Conservation (phyloP, 2,888 invertebrate genomes). For the Sarcophaga subvicina region DNA sequence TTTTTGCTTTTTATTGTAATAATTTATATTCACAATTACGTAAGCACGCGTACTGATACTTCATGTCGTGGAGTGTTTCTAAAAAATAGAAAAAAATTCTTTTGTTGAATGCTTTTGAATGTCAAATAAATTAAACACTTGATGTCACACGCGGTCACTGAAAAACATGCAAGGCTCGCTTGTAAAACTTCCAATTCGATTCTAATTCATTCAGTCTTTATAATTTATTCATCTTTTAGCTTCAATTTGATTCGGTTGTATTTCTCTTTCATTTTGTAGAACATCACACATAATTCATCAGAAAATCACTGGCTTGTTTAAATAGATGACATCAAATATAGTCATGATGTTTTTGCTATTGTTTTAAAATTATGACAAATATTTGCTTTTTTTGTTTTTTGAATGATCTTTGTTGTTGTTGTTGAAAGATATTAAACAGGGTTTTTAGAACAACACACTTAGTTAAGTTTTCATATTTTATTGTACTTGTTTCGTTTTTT, state of each 20-base stretch:
- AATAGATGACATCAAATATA: constrained; percentile 45
- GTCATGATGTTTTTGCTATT: neutral
- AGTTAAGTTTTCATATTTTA: neutral
- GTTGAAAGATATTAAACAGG: constrained; percentile 3
- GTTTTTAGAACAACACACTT: constrained; percentile 48
- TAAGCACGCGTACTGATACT: constrained; percentile 71
- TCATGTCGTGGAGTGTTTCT: constrained; percentile 4
- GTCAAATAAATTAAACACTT: constrained; percentile 73
- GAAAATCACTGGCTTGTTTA: constrained; percentile 56
- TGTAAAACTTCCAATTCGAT: neutral
- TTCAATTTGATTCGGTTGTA: constrained; percentile 1
- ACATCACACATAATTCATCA: constrained; percentile 33
- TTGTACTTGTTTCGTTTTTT: neutral
- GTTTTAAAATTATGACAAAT: neutral
- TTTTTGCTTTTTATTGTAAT: constrained; percentile 18
- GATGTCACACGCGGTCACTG: constrained; percentile 68
- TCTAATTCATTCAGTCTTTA: neutral
- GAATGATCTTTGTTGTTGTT: neutral
- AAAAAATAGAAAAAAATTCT: constrained; percentile 53
- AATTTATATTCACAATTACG: constrained; percentile 74
- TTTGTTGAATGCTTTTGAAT: constrained; percentile 71
- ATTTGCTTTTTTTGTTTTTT: constrained; percentile 19
- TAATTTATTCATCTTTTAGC: neutral
- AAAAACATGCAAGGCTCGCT: constrained; percentile 58
- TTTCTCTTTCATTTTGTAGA: constrained; percentile 13